Conservation (phyloP, 1,140 invertebrate species). For the Drosophila tani region DNA sequence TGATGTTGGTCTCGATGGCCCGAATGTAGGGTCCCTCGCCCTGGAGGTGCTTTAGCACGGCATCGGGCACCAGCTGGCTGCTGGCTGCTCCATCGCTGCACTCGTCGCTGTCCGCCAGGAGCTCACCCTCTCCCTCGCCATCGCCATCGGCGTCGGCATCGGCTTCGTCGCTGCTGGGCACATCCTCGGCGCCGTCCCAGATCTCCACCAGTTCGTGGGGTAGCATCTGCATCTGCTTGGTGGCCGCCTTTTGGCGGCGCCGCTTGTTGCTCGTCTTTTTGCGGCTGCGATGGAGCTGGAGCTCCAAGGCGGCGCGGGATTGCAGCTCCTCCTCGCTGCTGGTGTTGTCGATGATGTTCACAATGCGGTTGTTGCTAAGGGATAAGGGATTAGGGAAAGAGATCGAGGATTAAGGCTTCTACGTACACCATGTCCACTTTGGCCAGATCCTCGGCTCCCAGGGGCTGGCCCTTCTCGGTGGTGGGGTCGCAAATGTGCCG, state of each 20-base stretch:
- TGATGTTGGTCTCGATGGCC: slow-evolving; percentile 85
- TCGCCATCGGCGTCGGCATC: slow-evolving; percentile 73
- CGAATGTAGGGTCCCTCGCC: slow-evolving; percentile 82
- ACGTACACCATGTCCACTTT: slow-evolving; percentile 77
- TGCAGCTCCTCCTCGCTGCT: slow-evolving; percentile 81
- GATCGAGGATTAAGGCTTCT: not conserved
- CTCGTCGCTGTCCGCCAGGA: slow-evolving; percentile 80
- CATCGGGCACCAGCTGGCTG: slow-evolving; percentile 70
- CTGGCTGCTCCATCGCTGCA: slow-evolving; percentile 77
- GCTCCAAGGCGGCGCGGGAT: slow-evolving; percentile 61
- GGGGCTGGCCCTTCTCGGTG: slow-evolving; percentile 67
- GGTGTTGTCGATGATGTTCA: slow-evolving; percentile 83
- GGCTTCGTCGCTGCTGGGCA: slow-evolving; percentile 73
- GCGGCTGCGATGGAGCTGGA: slow-evolving; percentile 52
- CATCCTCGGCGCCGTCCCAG: slow-evolving; percentile 81
- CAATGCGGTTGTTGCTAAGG: slow-evolving; percentile 76
- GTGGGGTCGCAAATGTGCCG: slow-evolving; percentile 76
- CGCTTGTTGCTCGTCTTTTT: slow-evolving; percentile 81
- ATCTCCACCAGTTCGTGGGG: slow-evolving; percentile 83
- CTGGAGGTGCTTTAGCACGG: slow-evolving; percentile 77
- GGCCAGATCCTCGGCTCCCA: slow-evolving; percentile 67
- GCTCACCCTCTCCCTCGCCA: slow-evolving; percentile 74
- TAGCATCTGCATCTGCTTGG: slow-evolving; percentile 64
- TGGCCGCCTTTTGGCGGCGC: slow-evolving; percentile 74
- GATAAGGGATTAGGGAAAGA: not conserved